Evolutionary conservation across 2,113 vertebrate species (phyloP).

Genomic region (Prionailurus bengalensis): DNA sequence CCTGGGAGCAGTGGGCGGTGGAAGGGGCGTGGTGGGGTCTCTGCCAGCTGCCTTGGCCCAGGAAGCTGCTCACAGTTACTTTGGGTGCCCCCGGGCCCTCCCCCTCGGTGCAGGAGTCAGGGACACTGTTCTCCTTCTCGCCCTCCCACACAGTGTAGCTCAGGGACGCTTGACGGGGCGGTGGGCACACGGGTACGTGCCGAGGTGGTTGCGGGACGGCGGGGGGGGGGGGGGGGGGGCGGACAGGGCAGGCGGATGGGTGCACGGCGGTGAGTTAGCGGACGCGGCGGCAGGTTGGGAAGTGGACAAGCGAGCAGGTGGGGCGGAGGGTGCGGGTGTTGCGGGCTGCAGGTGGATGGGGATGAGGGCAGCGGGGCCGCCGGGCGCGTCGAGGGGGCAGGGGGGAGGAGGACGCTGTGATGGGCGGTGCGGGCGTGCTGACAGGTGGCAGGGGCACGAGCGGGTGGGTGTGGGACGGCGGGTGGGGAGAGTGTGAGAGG

Average conservation of each 20-base stretch:
- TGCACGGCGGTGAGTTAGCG: not conserved
- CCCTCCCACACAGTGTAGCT: not conserved
- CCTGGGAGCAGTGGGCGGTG: no score
- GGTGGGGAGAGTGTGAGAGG: not conserved
- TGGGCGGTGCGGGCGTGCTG: not conserved
- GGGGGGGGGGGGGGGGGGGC: not conserved
- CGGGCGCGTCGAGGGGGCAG: not conserved
- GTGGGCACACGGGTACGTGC: not conserved
- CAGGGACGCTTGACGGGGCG: not conserved
- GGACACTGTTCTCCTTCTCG: not conserved
- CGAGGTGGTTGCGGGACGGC: not conserved
- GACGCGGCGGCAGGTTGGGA: not conserved
- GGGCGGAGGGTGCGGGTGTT: not conserved
- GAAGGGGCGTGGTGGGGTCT: not conserved
- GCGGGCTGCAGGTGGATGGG: rapidly evolving
- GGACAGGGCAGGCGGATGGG: no score
- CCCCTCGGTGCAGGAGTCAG: no score
- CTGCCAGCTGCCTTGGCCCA: rapidly evolving
- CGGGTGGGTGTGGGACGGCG: not conserved
- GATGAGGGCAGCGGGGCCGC: not conserved
- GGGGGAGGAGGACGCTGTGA: no score
- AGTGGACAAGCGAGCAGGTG: rapidly evolving
- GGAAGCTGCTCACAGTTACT: not conserved
- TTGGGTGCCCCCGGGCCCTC: rapidly evolving
- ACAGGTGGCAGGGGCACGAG: not conserved